phyloP scores from a whole-genome alignment of 2,113 vertebrate genomes.

The Corydoras maculifer region DNA sequence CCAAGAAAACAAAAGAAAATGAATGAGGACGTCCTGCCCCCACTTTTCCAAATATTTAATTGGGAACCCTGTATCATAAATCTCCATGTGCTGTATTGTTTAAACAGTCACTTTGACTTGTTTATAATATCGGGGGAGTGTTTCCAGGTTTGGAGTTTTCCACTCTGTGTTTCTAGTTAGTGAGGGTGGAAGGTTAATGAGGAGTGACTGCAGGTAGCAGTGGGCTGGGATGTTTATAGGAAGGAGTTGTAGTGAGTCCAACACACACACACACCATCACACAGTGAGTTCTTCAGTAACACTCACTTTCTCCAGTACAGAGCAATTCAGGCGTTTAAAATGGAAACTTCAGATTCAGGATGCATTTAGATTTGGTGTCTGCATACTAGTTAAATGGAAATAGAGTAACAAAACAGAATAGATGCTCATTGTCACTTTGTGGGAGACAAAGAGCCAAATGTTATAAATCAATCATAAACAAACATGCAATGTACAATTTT shows the following conservation, averaged over 20 bases:
- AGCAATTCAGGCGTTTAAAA: neutral
- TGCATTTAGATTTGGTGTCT: no score
- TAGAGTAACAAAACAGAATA: no score
- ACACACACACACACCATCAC: neutral
- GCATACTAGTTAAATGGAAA: no score
- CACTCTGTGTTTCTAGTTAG: neutral
- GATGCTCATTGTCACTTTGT: no score
- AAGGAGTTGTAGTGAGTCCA: neutral
- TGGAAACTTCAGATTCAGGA: neutral
- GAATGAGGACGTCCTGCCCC: no score
- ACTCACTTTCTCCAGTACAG: neutral
- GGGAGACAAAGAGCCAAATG: no score
- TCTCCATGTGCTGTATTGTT: neutral
- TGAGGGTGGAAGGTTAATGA: neutral
- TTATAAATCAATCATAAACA: no score
- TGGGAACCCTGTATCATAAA: no score
- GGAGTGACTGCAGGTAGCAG: neutral
- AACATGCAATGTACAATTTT: no score
- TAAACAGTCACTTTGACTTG: neutral
- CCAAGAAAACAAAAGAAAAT: no score
- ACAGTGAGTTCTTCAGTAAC: constrained; percentile 1
- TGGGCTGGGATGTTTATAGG: neutral
- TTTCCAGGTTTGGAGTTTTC: neutral
- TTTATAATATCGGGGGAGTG: neutral
- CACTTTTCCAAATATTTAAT: no score